These are phyloP conservation scores for Brachypalpus laphriformis DNA, from an alignment of 2,888 invertebrate species.

Conservation along the genomic window DNA sequence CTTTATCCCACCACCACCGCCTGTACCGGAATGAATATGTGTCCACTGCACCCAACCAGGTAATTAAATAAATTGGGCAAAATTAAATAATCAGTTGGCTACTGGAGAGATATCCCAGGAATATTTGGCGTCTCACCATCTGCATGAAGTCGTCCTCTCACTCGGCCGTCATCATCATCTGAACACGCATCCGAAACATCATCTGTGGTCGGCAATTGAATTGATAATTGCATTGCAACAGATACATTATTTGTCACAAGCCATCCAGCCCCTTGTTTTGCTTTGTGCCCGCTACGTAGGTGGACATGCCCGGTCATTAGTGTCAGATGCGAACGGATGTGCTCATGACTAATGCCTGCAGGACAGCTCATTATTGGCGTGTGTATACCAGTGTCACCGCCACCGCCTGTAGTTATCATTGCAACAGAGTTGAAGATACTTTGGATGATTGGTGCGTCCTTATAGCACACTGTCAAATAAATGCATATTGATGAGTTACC, in stretches of 20 bases:
- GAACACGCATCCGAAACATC: conserved; percentile 50
- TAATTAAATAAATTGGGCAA: conserved; percentile 32
- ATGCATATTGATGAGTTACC: conserved; percentile 59
- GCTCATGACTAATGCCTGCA: conserved; percentile 47
- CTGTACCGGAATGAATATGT: no score
- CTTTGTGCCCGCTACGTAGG: not conserved
- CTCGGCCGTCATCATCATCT: conserved; percentile 30
- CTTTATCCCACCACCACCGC: not conserved
- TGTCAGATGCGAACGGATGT: conserved; percentile 58
- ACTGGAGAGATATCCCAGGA: not conserved
- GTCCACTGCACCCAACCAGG: not conserved
- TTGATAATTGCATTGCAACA: conserved; percentile 63
- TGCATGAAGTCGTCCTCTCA: not conserved
- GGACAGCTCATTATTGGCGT: conserved; percentile 53
- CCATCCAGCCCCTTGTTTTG: not conserved
- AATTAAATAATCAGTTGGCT: conserved; percentile 31
- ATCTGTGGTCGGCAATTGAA: conserved; percentile 64
- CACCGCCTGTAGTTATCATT: conserved; percentile 25
- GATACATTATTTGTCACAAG: conserved; percentile 59
- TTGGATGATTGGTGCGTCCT: conserved; percentile 20
- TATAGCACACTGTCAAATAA: conserved; percentile 30
- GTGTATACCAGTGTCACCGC: not conserved
- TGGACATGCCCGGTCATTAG: conserved; percentile 42
- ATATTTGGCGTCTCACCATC: conserved; percentile 1
- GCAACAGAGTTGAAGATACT: conserved; percentile 29